Evolutionary conservation across 2,113 vertebrate genomes (phyloP), one percentile per base, ranked within the genome.

Genomic region (Sylvietta virens): DNA sequence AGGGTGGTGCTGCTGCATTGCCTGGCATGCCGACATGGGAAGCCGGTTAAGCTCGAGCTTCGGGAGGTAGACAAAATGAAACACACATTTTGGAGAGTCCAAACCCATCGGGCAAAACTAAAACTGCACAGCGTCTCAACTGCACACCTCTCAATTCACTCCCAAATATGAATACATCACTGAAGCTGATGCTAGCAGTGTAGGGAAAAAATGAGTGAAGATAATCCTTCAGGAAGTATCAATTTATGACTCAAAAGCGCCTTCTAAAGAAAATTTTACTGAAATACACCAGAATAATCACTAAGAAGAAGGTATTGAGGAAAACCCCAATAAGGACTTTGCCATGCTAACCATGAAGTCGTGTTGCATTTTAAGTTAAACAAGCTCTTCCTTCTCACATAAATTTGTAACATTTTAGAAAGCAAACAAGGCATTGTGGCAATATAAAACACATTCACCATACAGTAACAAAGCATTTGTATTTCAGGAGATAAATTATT

Each of bases 1-100:
- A 27, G 30, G 94, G 81, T 70, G 95, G 94, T 81, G 95, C 94
- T 95, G 90, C 81, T 73, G 81, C 74, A 7, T 28, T 39, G 42
- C 39, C 62, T 18, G n/a, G 28, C 2, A 1, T 10, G 18, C 33
- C 0, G 1, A 35, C 26, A 18, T 5, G 0, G 66, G 35, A 22
- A 50, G 27, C 15, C 31, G 45, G 8, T 30, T 70, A 54, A 61
- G 33, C 45, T 30, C 9, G 4, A 17, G 39, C 44, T 47, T 61
- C 0, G 0, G 54, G 27, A 37, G 45, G 37, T 0, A 4, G 11
- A 18, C 33, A 45, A 71, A 83, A 44, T 1, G 1, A 27, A 72
- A 21, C 20, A 6, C 18, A 1, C 7, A 1, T 30, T 69, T 35
- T 44, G 18, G 39, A 27, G n/a, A 26, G 23, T 8, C 27, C 17